Percentiles rank a stretch among this genome's conserved stretches.
phyloP scores from a whole-genome alignment of 2,113 vertebrate genomes.

The Anguilla rostrata region DNA sequence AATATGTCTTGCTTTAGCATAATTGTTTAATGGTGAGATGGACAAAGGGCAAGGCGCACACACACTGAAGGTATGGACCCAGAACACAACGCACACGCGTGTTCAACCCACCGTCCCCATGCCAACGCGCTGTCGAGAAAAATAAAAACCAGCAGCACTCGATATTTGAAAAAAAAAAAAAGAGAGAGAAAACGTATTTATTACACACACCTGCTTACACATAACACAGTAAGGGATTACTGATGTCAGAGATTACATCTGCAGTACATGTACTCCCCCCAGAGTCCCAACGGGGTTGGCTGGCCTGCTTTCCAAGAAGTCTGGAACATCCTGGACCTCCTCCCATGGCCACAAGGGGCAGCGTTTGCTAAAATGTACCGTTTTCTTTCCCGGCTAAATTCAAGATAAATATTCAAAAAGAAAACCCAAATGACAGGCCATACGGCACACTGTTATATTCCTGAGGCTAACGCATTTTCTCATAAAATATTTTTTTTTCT shows the following conservation, averaged over 20 bases:
- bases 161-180: neutral
- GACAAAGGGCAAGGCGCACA: no score
- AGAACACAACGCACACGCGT: no score
- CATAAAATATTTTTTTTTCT: neutral
- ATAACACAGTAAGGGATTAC: neutral
- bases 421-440: neutral
- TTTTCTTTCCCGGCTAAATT: neutral
- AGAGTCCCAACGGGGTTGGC: neutral
- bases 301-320: neutral
- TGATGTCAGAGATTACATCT: neutral
- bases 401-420: neutral
- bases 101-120: no score
- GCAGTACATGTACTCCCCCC: neutral
- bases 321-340: neutral
- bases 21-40: no score
- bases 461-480: neutral
- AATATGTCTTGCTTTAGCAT: no score
- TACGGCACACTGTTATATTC: neutral
- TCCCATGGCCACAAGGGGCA: neutral
- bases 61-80: no score
- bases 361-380: neutral
- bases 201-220: neutral
- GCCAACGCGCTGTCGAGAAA: neutral
- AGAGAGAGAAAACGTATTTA: neutral
- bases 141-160: neutral